Percentiles rank a stretch among this genome's conserved stretches.
Evolutionary conservation across 2,888 invertebrate genomes (phyloP).

Genomic region (Campoletis raptor): DNA sequence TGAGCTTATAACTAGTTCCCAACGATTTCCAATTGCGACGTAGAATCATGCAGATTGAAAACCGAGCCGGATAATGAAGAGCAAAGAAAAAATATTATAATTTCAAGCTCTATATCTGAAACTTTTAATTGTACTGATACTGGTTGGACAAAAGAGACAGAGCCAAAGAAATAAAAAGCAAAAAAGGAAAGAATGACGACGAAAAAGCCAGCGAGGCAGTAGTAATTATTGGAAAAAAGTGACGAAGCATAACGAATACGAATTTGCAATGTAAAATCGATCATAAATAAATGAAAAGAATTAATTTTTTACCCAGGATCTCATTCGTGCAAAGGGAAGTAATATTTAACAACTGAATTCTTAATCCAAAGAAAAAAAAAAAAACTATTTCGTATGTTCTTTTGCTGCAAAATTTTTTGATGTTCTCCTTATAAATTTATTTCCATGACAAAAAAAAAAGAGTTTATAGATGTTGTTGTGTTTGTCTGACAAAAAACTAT

Average conservation of each 20-base stretch:
- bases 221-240: slow-evolving; percentile 49
- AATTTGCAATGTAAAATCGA: slow-evolving; percentile 18
- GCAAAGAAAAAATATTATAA: slow-evolving; percentile 22
- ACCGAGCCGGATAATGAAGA: slow-evolving; percentile 4
- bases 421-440: no score
- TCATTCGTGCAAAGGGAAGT: background rate
- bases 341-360: background rate
- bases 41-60: background rate
- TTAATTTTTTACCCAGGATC: no score
- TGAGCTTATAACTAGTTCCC: slow-evolving; percentile 38
- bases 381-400: no score
- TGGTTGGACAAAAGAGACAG: slow-evolving; percentile 2
- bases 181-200: background rate
- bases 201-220: slow-evolving; percentile 40
- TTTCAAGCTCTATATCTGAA: slow-evolving; percentile 3
- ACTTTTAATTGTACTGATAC: background rate
- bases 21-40: slow-evolving; percentile 24
- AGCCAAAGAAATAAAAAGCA: background rate
- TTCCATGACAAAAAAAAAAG: background rate
- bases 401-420: background rate
- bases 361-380: background rate
- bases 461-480: background rate
- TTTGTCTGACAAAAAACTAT: background rate
- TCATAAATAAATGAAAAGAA: background rate
- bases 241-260: slow-evolving; percentile 12